Percentiles rank a stretch among this genome's conserved stretches.
These are phyloP conservation scores for Sclerurus mexicanus DNA, from an alignment of 2,113 vertebrate species.

Conservation along the genomic window DNA sequence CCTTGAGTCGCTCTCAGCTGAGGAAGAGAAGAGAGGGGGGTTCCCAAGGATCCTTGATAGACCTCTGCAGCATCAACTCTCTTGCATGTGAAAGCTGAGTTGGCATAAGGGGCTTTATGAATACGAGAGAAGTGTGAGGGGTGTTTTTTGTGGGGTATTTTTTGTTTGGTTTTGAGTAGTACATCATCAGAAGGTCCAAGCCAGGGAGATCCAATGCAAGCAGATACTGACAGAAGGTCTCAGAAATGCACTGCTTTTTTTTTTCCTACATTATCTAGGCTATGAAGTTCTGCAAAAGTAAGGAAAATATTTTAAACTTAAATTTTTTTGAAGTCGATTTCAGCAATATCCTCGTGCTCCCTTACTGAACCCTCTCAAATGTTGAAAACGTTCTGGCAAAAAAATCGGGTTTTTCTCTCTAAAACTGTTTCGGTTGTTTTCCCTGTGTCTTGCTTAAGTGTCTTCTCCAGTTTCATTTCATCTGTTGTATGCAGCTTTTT, in stretches of 20 bases:
- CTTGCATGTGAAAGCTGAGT: neutral
- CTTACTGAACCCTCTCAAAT: neutral
- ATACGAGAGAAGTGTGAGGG: neutral
- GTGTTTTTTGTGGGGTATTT: rapidly evolving
- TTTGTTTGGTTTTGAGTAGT: neutral
- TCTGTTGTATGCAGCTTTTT: neutral
- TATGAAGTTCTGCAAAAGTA: neutral
- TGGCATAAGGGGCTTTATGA: neutral
- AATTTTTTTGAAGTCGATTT: neutral
- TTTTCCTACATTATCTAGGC: neutral
- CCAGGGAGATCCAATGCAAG: neutral
- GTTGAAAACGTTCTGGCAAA: neutral
- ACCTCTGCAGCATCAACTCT: neutral
- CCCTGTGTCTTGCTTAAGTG: neutral
- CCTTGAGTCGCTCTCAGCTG: neutral
- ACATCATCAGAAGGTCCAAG: neutral
- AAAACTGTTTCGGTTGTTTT: neutral
- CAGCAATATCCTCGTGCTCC: neutral
- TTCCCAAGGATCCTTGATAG: neutral
- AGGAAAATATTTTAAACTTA: neutral
- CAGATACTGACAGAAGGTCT: neutral
- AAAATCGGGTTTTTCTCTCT: neutral
- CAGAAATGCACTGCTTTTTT: neutral
- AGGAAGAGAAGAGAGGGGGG: neutral
- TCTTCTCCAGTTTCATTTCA: neutral